Base-by-base conservation (phyloP, 2,888 invertebrate species). In the Coleophora deauratella region DNA sequence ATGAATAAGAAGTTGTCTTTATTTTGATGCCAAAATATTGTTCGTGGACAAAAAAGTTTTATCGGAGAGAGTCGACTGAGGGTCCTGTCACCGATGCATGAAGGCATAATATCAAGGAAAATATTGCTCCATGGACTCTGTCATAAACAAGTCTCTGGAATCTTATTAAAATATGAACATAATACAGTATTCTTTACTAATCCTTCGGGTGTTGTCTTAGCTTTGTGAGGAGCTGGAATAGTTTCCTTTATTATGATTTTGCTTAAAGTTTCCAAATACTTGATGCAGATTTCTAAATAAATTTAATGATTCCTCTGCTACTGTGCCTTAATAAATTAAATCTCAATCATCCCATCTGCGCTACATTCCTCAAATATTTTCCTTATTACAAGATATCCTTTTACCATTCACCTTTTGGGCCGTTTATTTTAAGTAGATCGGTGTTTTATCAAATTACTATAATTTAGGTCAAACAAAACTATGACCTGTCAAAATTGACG, bases 401-500 rank as follows among this genome's bases (percentile, higher is more conserved):
- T 62, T 61, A 64, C 62, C 67, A 65, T 57, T 59, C 51, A 55
- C 50, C 45, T 60, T 72, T 74, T 74, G 47, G 62, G 55, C 55
- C 75, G 69, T 77, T 81, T 73, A 71, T 74, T 73, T 69, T 75
- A 81, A 81, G 77, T 77, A 78, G 74, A 82, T 76, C 74, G 72
- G 61, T 77, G 69, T 81, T 81, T 75, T 73, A 74, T 78, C 66
- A 81, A 82, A 84, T 85, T 75, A 84, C 84, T 82, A 81, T 85
- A 84, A 85, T 85, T 84, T 77, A 62, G 69, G 71, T 67, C 71
- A 73, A 74, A 79, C 75, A 75, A 77, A 82, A 82, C 80, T 81
- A 80, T 69, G 72, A 75, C 64, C 84, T 82, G 84, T 85, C 84
- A 78, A 65, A 72, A 74, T 66, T 82, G 84, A 82, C 75, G 78